phyloP scores from a whole-genome alignment of 64 coral and sea anemone species.

The Astreopora myriophthalma region DNA sequence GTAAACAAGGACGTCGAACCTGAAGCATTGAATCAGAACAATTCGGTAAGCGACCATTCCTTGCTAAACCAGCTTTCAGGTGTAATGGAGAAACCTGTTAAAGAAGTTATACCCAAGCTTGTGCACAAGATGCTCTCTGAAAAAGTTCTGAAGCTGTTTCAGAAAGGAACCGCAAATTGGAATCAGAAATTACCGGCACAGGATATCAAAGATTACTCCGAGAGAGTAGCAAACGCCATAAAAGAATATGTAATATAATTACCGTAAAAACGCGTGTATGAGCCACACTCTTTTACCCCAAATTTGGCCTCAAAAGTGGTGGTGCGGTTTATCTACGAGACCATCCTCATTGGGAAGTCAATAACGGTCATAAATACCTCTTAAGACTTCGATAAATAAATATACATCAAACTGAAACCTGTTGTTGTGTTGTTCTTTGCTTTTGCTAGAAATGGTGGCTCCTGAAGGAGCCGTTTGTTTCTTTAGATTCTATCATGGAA shows the following conservation, averaged over 20 bases:
- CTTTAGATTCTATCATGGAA: too few species aligned
- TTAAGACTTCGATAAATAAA: too few species aligned
- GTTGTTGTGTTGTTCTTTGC: too few species aligned
- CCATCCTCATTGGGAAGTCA: too few species aligned
- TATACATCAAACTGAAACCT: too few species aligned
- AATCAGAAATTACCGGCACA: not conserved
- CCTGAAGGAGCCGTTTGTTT: too few species aligned
- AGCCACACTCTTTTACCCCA: too few species aligned
- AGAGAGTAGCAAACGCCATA: not conserved
- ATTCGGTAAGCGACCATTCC: not conserved
- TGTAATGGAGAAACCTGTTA: not conserved
- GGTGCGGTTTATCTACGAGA: too few species aligned
- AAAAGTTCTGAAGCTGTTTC: not conserved
- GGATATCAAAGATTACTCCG: not conserved
- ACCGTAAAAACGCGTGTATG: too few species aligned
- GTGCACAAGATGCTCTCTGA: not conserved
- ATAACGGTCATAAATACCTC: too few species aligned
- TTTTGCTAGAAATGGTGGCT: too few species aligned
- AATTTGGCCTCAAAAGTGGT: too few species aligned
- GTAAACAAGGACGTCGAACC: not conserved
- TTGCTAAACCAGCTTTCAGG: not conserved
- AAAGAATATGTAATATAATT: not conserved
- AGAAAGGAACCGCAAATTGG: not conserved
- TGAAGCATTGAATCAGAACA: not conserved
- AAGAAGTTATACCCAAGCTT: not conserved